A percentile compares a stretch with the other conserved stretches of the same genome.
These are phyloP conservation scores for Cheiracanthium punctorium DNA, from an alignment of 2,888 invertebrate genomes.

Conservation along the genomic window DNA sequence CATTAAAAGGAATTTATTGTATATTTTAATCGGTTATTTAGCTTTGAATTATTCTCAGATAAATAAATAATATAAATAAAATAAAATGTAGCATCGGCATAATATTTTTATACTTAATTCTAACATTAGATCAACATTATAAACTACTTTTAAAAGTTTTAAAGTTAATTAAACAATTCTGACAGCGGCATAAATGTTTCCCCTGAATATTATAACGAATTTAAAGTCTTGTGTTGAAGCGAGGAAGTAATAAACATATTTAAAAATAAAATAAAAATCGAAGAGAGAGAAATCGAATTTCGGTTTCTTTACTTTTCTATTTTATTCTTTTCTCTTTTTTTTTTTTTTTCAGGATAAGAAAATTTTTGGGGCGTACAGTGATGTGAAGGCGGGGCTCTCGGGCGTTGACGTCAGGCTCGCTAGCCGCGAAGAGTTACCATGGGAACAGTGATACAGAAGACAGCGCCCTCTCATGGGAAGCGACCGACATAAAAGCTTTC, in stretches of 20 bases:
- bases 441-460: conserved; percentile 64
- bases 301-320: not conserved
- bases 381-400: conserved; percentile 52
- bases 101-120: no score
- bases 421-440: conserved; percentile 51
- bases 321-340: conserved; percentile 19
- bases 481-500: conserved; percentile 67
- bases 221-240: not conserved
- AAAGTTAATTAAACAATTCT: no score
- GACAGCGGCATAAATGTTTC: no score
- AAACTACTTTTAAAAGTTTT: no score
- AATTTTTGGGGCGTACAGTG: conserved; percentile 55
- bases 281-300: conserved; percentile 15
- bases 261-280: not conserved
- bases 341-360: conserved; percentile 17
- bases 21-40: no score
- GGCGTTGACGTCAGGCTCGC: conserved; percentile 65
- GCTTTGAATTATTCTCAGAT: no score
- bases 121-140: no score
- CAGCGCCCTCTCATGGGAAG: conserved; percentile 70
- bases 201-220: not conserved
- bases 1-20: no score
- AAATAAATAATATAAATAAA: no score
- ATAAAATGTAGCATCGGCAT: no score
- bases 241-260: not conserved